A percentile compares a stretch with the other conserved stretches of the same genome.
Evolutionary conservation across 2,888 invertebrate genomes (phyloP).

Genomic region (Cryptocephalus moraei): DNA sequence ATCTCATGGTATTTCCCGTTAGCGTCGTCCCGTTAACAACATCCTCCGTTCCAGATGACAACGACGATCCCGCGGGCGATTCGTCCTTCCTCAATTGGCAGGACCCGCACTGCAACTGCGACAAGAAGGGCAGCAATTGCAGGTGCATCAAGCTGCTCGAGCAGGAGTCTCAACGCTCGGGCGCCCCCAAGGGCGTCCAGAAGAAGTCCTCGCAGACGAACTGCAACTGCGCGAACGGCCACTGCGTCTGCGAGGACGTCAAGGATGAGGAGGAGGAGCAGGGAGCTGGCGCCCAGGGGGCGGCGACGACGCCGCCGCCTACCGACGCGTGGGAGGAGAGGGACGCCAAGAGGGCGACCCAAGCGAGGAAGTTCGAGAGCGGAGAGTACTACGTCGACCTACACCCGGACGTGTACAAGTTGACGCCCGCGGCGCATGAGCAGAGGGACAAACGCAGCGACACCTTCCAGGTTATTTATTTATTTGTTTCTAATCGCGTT

Average conservation of each 20-base stretch:
- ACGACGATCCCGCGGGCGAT: neutral
- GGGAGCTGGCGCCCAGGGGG: neutral
- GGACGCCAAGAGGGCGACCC: constrained; percentile 4
- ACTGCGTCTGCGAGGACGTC: constrained; percentile 8
- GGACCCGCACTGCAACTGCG: constrained; percentile 10
- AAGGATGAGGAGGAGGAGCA: neutral
- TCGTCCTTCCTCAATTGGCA: neutral
- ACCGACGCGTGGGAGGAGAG: constrained; percentile 4
- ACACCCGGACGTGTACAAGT: constrained; percentile 16
- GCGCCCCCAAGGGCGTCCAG: neutral
- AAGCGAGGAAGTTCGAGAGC: constrained; percentile 8
- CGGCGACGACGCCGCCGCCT: neutral
- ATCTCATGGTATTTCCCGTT: too few relatives aligned
- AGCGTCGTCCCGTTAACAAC: too few relatives aligned
- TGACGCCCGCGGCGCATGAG: constrained; percentile 2
- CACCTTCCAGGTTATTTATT: too few relatives aligned
- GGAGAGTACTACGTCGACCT: constrained; percentile 19
- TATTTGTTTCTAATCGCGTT: too few relatives aligned
- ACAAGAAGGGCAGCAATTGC: constrained; percentile 3
- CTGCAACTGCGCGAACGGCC: constrained; percentile 1
- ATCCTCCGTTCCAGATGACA: too few relatives aligned
- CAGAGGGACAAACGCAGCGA: neutral
- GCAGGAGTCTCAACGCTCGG: neutral
- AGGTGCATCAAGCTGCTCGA: constrained; percentile 1
- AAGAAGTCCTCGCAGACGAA: neutral